These are phyloP conservation scores for Scaptomyza hsui DNA, from an alignment of 1,140 invertebrate genomes.

Conservation along the genomic window DNA sequence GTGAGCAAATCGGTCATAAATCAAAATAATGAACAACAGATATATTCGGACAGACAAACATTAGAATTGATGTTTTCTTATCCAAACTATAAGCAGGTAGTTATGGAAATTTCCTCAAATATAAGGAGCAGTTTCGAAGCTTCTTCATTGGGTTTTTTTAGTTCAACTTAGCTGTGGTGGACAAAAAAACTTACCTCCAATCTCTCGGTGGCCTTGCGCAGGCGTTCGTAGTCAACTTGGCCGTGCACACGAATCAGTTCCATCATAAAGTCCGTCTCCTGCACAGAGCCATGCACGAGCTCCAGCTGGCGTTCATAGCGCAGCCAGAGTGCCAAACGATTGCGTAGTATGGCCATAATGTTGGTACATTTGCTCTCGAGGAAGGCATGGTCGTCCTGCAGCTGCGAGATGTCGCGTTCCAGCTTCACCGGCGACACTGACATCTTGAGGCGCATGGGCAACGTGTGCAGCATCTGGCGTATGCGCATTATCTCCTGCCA, in stretches of 20 bases:
- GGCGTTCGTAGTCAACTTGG: conserved; percentile 91
- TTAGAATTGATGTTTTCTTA: too few species aligned
- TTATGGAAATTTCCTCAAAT: too few species aligned
- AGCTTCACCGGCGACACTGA: conserved; percentile 90
- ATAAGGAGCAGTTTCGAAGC: too few species aligned
- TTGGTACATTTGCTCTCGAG: conserved; percentile 89
- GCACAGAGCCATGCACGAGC: conserved; percentile 90
- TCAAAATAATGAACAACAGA: not conserved
- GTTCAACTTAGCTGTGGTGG: too few species aligned
- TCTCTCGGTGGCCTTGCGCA: conserved; percentile 91
- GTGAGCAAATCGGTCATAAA: not conserved
- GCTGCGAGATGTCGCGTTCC: conserved; percentile 89
- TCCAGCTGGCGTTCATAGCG: conserved; percentile 90
- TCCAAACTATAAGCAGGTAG: too few species aligned
- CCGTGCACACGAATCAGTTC: conserved; percentile 91
- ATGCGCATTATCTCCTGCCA: conserved; percentile 91
- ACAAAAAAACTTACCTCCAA: conserved; percentile 88
- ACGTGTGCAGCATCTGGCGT: conserved; percentile 89
- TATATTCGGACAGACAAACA: too few species aligned
- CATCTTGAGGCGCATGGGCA: conserved; percentile 89
- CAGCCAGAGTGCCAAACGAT: conserved; percentile 88
- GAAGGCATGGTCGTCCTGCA: conserved; percentile 89
- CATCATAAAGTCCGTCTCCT: conserved; percentile 94
- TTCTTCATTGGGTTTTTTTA: too few species aligned
- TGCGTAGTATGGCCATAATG: conserved; percentile 87